A percentile compares a stretch with the other conserved stretches of the same genome.
These are phyloP conservation scores for Neopipo cinnamomea DNA, from an alignment of 2,113 vertebrate species.

Conservation along the genomic window DNA sequence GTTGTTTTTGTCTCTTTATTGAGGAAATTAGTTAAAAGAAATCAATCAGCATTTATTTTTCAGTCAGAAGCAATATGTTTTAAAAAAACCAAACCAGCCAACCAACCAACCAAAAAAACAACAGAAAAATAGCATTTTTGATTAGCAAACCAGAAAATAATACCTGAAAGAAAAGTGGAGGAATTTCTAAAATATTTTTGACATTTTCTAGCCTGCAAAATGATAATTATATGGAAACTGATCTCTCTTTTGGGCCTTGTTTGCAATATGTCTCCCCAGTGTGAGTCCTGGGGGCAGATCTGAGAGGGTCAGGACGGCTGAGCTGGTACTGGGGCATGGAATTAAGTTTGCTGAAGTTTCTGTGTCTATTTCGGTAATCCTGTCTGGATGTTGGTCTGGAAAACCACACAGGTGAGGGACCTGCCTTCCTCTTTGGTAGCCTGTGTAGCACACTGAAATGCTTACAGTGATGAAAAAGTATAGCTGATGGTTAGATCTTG, in stretches of 20 bases:
- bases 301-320: neutral
- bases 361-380: neutral
- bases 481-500: neutral
- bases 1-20: neutral
- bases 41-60: neutral
- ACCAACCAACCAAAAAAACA: neutral
- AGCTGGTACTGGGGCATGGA: accelerated
- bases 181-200: neutral
- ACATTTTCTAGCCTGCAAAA: neutral
- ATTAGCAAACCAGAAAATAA: neutral
- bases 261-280: neutral
- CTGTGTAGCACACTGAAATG: neutral
- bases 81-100: neutral
- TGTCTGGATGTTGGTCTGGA: neutral
- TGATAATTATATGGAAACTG: neutral
- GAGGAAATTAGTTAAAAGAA: neutral
- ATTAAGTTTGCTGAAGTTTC: neutral
- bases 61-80: neutral
- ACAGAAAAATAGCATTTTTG: neutral
- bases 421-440: neutral
- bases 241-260: neutral
- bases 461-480: neutral
- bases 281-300: neutral
- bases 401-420: neutral
- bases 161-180: neutral